phyloP scores from a whole-genome alignment of 2,888 invertebrate genomes.

The Cordilura impudica region DNA sequence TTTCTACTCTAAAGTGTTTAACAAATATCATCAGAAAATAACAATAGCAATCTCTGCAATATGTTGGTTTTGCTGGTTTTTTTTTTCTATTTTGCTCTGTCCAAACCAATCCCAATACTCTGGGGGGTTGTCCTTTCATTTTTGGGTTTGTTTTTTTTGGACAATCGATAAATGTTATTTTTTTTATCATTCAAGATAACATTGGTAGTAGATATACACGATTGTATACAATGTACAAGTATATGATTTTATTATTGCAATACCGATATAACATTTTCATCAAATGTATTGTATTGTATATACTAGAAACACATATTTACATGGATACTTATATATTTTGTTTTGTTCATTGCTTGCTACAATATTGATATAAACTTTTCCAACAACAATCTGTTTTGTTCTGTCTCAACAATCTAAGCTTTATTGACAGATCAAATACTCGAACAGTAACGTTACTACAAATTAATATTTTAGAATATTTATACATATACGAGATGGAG shows the following conservation, averaged over 20 bases:
- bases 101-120: constrained; percentile 38
- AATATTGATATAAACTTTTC: constrained; percentile 31
- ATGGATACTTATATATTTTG: not conserved
- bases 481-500: not conserved
- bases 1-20: constrained; percentile 53
- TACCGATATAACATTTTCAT: constrained; percentile 15
- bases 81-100: constrained; percentile 28
- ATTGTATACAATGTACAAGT: not conserved
- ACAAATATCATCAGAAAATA: constrained; percentile 51
- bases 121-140: constrained; percentile 41
- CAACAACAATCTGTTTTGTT: constrained; percentile 27
- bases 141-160: constrained; percentile 31
- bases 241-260: constrained; percentile 12
- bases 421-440: constrained; percentile 37
- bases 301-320: not conserved
- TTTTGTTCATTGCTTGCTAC: constrained; percentile 3
- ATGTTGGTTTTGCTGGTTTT: constrained; percentile 13
- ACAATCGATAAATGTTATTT: constrained; percentile 41
- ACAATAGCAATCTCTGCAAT: constrained; percentile 36
- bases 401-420: constrained; percentile 39
- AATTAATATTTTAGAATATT: not conserved
- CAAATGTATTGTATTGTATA: not conserved
- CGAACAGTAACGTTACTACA: not conserved
- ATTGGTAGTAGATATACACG: constrained; percentile 10
- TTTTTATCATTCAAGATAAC: constrained; percentile 17